Conservation (phyloP, 2,888 invertebrate species). For the Hanleya hanleyi region DNA sequence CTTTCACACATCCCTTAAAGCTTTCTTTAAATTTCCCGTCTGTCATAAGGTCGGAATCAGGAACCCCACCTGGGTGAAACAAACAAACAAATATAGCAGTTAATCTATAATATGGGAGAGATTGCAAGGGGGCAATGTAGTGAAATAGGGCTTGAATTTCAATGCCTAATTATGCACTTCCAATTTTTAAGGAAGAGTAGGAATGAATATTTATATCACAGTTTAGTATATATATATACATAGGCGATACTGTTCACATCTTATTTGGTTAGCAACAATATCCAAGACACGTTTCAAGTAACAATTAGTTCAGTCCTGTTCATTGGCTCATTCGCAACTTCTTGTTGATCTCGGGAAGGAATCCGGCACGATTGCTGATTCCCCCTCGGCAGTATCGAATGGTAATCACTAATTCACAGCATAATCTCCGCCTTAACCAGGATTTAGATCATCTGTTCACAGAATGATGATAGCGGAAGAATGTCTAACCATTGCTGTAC, state of each 20-base stretch:
- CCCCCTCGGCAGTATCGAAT: too few species aligned
- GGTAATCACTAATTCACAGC: too few species aligned
- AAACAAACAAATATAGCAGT: background rate
- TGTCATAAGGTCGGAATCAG: slow-evolving; percentile 53
- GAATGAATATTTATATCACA: too few species aligned
- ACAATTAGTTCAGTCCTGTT: too few species aligned
- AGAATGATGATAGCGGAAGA: too few species aligned
- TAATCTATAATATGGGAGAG: background rate
- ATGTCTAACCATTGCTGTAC: background rate
- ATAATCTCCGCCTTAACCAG: too few species aligned
- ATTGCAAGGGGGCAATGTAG: background rate
- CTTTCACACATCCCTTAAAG: slow-evolving; percentile 61
- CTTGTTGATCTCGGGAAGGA: too few species aligned
- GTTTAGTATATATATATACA: background rate
- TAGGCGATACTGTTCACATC: background rate
- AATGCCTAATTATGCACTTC: background rate
- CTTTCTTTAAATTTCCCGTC: slow-evolving; percentile 48
- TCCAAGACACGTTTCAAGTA: too few species aligned
- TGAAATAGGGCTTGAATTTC: background rate
- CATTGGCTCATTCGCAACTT: too few species aligned
- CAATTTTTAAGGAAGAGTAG: background rate
- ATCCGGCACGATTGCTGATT: too few species aligned
- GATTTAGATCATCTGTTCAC: too few species aligned
- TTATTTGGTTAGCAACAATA: too few species aligned
- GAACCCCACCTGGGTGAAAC: slow-evolving; percentile 61